These are phyloP conservation scores for Ernsta delagoae DNA, from an alignment of 2,888 invertebrate genomes.

Conservation along the genomic window DNA sequence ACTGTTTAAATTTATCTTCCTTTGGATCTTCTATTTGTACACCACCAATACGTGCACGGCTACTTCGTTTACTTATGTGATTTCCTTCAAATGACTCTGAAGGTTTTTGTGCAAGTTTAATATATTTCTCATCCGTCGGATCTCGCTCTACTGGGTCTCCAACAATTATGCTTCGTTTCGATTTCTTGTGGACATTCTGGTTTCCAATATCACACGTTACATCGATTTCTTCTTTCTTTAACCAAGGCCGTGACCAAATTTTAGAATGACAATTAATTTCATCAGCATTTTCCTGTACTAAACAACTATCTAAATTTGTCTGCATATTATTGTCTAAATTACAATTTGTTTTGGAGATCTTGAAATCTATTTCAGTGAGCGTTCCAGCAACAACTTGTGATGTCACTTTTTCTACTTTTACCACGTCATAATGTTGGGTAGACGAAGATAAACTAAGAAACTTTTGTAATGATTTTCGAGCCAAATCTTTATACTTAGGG, in stretches of 20 bases:
- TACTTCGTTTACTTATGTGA: constrained; percentile 1
- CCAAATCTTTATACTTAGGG: constrained; percentile 49
- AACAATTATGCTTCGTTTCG: neutral
- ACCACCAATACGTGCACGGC: neutral
- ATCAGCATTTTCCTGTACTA: constrained; percentile 39
- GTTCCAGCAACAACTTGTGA: constrained; percentile 53
- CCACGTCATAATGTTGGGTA: constrained; percentile 46
- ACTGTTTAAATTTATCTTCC: constrained; percentile 47
- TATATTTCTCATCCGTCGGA: constrained; percentile 7
- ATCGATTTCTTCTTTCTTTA: constrained; percentile 60
- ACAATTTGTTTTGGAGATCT: constrained; percentile 51
- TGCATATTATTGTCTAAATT: constrained; percentile 37
- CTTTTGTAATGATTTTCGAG: constrained; percentile 54
- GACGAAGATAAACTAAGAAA: constrained; percentile 49
- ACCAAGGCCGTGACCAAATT: constrained; percentile 83
- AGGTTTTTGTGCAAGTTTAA: neutral
- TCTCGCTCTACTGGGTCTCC: neutral
- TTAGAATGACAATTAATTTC: constrained; percentile 66
- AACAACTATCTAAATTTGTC: constrained; percentile 44
- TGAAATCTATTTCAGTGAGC: constrained; percentile 54
- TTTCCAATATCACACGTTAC: constrained; percentile 58
- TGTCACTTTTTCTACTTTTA: constrained; percentile 53
- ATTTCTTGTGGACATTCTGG: neutral
- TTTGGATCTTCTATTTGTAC: constrained; percentile 40
- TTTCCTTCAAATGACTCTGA: neutral